Evolutionary conservation across 2,797 vertebrate genomes (phyloP).

Genomic region (Botia kubotai): DNA sequence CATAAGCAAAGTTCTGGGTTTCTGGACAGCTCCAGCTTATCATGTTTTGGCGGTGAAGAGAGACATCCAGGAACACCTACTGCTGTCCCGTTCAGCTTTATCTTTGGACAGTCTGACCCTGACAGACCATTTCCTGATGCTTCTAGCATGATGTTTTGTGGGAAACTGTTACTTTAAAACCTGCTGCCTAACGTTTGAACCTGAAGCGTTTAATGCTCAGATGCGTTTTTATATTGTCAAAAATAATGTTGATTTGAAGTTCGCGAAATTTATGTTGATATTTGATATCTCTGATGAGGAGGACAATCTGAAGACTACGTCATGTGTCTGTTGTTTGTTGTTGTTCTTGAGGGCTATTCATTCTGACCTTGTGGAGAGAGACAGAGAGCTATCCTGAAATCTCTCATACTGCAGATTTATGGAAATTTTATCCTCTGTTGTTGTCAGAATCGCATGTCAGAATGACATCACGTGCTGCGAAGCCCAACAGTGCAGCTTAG

Average conservation of each 20-base stretch:
- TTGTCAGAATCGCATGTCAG: conserved; percentile 27
- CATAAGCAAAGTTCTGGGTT: conserved; percentile 36
- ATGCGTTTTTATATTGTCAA: too few relatives aligned
- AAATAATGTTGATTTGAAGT: too few relatives aligned
- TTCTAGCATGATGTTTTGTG: neutral
- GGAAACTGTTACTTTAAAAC: neutral
- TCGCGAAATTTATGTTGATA: neutral
- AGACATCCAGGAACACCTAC: conserved; percentile 20
- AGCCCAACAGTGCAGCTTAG: neutral
- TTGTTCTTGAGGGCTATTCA: neutral
- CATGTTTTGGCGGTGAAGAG: conserved; percentile 37
- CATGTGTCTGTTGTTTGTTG: neutral
- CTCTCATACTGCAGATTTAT: conserved; percentile 8
- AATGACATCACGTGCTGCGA: conserved; percentile 41
- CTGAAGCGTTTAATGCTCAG: neutral
- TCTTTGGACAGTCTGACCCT: conserved; percentile 30
- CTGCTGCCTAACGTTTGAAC: neutral
- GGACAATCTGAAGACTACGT: neutral
- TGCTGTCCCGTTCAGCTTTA: conserved; percentile 17
- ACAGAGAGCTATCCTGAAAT: neutral
- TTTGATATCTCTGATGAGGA: neutral
- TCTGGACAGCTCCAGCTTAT: conserved; percentile 41
- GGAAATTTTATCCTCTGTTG: conserved; percentile 34
- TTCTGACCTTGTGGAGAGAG: neutral
- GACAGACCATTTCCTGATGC: conserved; percentile 22